These are phyloP conservation scores for Glaucidium brasilianum DNA, from an alignment of 2,113 vertebrate species.

Conservation along the genomic window DNA sequence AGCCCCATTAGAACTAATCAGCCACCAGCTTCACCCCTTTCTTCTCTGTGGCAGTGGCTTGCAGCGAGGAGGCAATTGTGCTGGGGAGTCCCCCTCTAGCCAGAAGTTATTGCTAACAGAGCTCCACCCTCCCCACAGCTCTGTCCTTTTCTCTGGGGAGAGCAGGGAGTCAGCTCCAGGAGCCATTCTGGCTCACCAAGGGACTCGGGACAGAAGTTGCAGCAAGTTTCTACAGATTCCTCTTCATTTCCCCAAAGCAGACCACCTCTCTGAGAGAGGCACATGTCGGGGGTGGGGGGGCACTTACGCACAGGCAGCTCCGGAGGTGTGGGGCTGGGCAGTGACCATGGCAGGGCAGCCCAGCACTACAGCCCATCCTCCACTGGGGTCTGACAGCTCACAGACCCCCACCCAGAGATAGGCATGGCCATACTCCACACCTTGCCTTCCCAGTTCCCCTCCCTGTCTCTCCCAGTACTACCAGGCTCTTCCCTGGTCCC, in stretches of 20 bases:
- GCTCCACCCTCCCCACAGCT: background rate
- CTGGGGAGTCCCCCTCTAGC: background rate
- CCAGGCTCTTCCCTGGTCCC: background rate
- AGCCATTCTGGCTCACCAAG: background rate
- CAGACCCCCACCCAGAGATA: background rate
- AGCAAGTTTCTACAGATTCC: background rate
- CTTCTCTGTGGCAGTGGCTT: background rate
- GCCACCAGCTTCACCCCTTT: background rate
- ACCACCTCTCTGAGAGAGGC: background rate
- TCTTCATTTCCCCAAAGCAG: background rate
- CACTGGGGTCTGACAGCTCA: background rate
- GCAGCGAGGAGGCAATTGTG: background rate
- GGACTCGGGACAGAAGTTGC: background rate
- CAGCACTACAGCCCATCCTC: background rate
- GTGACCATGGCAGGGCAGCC: background rate
- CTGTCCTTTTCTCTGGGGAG: background rate
- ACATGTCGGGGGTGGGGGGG: accelerated
- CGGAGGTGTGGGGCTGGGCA: background rate
- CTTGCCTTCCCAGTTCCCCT: background rate
- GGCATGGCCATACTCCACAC: background rate
- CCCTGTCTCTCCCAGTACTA: background rate
- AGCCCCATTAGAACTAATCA: background rate
- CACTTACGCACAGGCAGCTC: accelerated
- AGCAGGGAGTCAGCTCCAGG: background rate
- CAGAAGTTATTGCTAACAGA: background rate